Evolutionary conservation across 2,797 vertebrate genomes (phyloP).

Genomic region (Odontamblyopus lacepedii): DNA sequence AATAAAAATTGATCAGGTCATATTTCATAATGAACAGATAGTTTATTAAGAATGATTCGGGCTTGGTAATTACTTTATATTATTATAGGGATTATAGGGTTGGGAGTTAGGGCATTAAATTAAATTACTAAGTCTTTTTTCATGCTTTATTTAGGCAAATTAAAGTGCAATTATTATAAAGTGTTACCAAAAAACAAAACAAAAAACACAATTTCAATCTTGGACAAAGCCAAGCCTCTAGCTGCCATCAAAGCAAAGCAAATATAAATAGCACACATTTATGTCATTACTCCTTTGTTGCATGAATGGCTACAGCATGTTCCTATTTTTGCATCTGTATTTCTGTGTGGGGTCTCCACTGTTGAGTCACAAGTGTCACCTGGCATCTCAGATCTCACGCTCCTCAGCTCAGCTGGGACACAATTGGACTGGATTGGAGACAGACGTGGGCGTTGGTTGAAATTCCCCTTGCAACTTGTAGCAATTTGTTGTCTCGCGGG

Average conservation of each 20-base stretch:
- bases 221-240: neutral
- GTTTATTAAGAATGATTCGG: too few relatives aligned
- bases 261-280: neutral
- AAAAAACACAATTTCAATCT: neutral
- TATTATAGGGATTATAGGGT: too few relatives aligned
- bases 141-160: too few relatives aligned
- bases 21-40: too few relatives aligned
- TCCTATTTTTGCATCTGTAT: slow-evolving; percentile 2
- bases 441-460: slow-evolving; percentile 35
- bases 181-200: too few relatives aligned
- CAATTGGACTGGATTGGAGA: slow-evolving; percentile 59
- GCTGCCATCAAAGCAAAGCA: neutral
- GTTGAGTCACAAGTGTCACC: slow-evolving; percentile 34
- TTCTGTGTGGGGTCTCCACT: slow-evolving; percentile 18
- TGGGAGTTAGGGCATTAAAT: too few relatives aligned
- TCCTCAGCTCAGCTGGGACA: slow-evolving; percentile 37
- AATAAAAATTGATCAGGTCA: too few relatives aligned
- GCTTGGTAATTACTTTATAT: too few relatives aligned
- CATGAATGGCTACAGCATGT: neutral
- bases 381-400: slow-evolving; percentile 40
- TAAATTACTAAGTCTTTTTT: too few relatives aligned
- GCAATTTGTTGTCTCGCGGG: slow-evolving; percentile 53
- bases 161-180: too few relatives aligned
- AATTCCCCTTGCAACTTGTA: slow-evolving; percentile 49
- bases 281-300: neutral